These are phyloP conservation scores for Calephelis nemesis DNA, from an alignment of 1,140 invertebrate genomes.

Conservation along the genomic window DNA sequence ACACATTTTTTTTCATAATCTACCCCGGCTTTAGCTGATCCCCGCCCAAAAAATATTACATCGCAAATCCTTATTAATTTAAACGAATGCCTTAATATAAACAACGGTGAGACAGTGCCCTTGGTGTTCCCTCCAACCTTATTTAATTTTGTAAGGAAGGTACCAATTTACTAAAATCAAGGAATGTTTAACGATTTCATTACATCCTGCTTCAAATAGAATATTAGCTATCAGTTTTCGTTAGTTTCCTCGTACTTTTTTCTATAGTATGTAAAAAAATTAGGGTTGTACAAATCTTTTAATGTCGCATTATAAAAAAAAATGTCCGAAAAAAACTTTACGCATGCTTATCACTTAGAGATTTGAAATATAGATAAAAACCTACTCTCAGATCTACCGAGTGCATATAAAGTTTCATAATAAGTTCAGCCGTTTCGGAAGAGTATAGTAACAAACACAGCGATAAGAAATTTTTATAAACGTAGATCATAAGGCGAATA, in stretches of 20 bases:
- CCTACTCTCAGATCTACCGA: too few species aligned
- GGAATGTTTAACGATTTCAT: not conserved
- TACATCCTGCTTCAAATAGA: not conserved
- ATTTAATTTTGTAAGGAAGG: not conserved
- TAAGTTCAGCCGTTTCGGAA: too few species aligned
- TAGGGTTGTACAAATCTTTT: not conserved
- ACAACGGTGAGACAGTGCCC: constrained; percentile 1
- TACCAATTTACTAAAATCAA: constrained; percentile 7
- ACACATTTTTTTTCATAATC: constrained; percentile 6
- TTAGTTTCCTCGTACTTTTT: too few species aligned
- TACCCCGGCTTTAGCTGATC: constrained; percentile 1
- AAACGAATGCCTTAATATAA: constrained; percentile 16
- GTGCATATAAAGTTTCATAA: too few species aligned
- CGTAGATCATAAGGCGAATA: too few species aligned
- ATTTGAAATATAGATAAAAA: too few species aligned
- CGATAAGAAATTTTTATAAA: too few species aligned
- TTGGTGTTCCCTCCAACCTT: not conserved
- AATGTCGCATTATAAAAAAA: not conserved
- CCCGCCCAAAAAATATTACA: constrained; percentile 3
- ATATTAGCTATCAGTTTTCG: not conserved
- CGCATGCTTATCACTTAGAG: too few species aligned
- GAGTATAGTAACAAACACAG: too few species aligned
- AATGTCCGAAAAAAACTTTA: too few species aligned
- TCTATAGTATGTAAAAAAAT: not conserved
- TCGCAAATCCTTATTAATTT: constrained; percentile 12